These are phyloP conservation scores for Drosophila sproati DNA, from an alignment of 1,140 invertebrate genomes.

Conservation along the genomic window DNA sequence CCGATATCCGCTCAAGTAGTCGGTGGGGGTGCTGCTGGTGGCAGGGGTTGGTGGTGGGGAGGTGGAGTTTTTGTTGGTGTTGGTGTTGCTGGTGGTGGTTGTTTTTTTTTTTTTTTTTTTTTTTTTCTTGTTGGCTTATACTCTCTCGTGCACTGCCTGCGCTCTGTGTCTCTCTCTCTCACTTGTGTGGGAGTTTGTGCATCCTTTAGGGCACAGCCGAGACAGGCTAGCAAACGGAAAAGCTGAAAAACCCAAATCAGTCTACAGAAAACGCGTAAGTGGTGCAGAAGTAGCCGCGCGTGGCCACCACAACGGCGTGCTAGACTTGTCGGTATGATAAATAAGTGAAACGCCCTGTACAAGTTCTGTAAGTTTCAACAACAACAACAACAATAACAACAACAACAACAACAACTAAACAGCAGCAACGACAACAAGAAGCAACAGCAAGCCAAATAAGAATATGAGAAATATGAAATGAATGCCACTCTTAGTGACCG, in stretches of 20 bases:
- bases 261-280: slow-evolving; percentile 85
- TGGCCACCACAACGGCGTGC: slow-evolving; percentile 84
- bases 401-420: slow-evolving; percentile 17
- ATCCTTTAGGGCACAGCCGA: slow-evolving; percentile 60
- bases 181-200: slow-evolving; percentile 53
- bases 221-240: slow-evolving; percentile 68
- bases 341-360: slow-evolving; percentile 85
- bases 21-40: slow-evolving; percentile 36
- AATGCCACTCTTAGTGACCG: slow-evolving; percentile 48
- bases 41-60: slow-evolving; percentile 52
- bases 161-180: slow-evolving; percentile 24
- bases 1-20: slow-evolving; percentile 36
- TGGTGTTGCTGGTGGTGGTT: slow-evolving; percentile 28
- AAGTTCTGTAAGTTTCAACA: slow-evolving; percentile 84
- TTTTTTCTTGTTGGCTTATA: slow-evolving; percentile 5
- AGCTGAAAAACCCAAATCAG: slow-evolving; percentile 82
- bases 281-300: slow-evolving; percentile 84
- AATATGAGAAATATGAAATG: slow-evolving; percentile 32
- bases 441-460: slow-evolving; percentile 49
- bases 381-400: slow-evolving; percentile 29
- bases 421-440: slow-evolving; percentile 33
- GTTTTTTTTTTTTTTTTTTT: background rate
- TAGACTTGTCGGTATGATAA: slow-evolving; percentile 85
- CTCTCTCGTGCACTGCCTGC: slow-evolving; percentile 42
- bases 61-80: background rate